Conservation (phyloP, 2,888 invertebrate genomes). For the Antheraea yamamai region DNA sequence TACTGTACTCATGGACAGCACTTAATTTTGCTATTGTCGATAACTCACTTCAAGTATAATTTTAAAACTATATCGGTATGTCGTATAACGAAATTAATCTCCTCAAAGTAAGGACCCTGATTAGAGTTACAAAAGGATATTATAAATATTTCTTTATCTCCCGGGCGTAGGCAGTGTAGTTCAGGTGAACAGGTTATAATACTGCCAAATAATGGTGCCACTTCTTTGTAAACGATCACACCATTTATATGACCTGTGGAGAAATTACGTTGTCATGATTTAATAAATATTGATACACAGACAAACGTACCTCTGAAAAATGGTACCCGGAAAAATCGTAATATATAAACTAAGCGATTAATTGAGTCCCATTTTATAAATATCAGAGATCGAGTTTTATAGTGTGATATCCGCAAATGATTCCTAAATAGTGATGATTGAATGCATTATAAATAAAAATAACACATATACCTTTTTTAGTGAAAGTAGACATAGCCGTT, state of each 20-base stretch:
- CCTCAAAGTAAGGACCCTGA: slow-evolving; percentile 84
- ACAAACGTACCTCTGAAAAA: not conserved
- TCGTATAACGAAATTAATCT: slow-evolving; percentile 81
- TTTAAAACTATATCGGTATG: slow-evolving; percentile 81
- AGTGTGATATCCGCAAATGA: no score
- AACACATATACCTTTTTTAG: no score
- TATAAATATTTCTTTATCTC: slow-evolving; percentile 76
- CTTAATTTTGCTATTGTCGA: not conserved
- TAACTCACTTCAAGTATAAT: slow-evolving; percentile 80
- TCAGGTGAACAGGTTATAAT: slow-evolving; percentile 76
- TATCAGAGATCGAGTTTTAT: no score
- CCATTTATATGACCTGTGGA: slow-evolving; percentile 82
- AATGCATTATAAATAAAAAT: no score
- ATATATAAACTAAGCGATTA: no score
- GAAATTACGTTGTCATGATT: not conserved
- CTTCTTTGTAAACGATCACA: slow-evolving; percentile 72
- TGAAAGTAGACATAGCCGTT: no score
- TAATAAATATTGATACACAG: not conserved
- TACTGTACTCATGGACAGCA: not conserved
- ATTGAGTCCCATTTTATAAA: no score
- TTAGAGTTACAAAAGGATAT: slow-evolving; percentile 81
- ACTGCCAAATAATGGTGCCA: slow-evolving; percentile 80
- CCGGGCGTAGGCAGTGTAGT: slow-evolving; percentile 70
- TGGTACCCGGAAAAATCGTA: no score
- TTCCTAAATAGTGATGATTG: no score